Evolutionary conservation across 92 coral and sea anemone genomes (phyloP), one percentile per base, ranked within the genome.

Genomic region (Hydrozoanthus gracilis): DNA sequence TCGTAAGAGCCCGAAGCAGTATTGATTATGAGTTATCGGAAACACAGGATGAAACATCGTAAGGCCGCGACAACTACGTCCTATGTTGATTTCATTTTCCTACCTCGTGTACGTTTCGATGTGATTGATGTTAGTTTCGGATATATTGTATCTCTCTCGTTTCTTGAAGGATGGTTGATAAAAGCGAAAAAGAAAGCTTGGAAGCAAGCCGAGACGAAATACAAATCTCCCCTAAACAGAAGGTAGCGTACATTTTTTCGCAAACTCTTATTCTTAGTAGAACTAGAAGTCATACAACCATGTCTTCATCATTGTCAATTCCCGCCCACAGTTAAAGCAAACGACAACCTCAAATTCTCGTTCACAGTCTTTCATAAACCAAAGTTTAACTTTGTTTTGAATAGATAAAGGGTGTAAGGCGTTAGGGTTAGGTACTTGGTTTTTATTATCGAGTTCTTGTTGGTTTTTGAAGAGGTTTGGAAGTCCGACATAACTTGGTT

Each of bases 1-100:
- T 84, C 55, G 73, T 80, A 49, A 80, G 48, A 66, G 85, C 85
- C 85, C 85, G 85, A 80, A 80, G 85, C 60, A 80, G 85, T 80
- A 80, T 80, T 80, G 85, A 80, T 80, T 80, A 80, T 51, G 73
- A 65, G 74, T 70, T 47, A 46, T 65, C 85, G 85, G 85, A 44
- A 78, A 61, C 71, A 61, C 51, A 56, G 55, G 45, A 65, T 45
- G 73, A 80, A 80, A 80, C 85, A 80, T 80, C 85, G 85, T 80
- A 80, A 80, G 85, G 49, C 7, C 74, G 62, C 85, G 18, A 48
- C 60, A 3, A 48, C 16, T 65, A 46, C 66, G 15, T 80, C 18
- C 74, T 46, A 50, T 66, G 74, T 80, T 39, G 74, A 80, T 80
- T 80, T 62, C 85, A 48, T 13, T 67, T 80, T 66, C 85, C 75